Conservation (phyloP, 2,888 invertebrate genomes). For the Tineola bisselliella region DNA sequence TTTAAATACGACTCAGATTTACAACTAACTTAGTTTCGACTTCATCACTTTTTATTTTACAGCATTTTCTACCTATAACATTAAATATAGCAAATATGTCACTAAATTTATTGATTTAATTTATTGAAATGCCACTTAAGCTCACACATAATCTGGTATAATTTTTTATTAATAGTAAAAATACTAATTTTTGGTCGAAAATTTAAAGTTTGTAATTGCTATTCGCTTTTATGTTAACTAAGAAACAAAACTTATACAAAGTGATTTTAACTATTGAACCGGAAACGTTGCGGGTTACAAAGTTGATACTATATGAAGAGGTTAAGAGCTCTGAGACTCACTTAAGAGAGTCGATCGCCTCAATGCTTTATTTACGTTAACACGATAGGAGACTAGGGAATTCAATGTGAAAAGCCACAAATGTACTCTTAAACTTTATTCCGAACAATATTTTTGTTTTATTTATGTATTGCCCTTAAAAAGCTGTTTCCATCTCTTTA, state of each 20-base stretch:
- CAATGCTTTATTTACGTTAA: neutral
- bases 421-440: neutral
- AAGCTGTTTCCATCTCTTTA: too few relatives aligned
- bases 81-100: too few relatives aligned
- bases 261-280: slow-evolving; percentile 10
- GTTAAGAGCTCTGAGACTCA: slow-evolving; percentile 6
- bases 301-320: slow-evolving; percentile 3
- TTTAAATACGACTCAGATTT: too few relatives aligned
- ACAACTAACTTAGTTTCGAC: too few relatives aligned
- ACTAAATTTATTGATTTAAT: too few relatives aligned
- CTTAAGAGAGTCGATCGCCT: neutral
- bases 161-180: too few relatives aligned
- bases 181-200: too few relatives aligned
- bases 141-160: too few relatives aligned
- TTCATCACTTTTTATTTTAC: too few relatives aligned
- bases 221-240: neutral
- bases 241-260: slow-evolving; percentile 1
- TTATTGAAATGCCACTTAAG: too few relatives aligned
- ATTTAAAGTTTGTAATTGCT: neutral
- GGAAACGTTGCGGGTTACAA: slow-evolving; percentile 16
- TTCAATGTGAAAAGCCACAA: neutral
- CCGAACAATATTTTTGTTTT: neutral
- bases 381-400: neutral
- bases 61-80: too few relatives aligned
- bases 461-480: too few relatives aligned